Evolutionary conservation across 2,888 invertebrate genomes (phyloP).

Genomic region (Scaptomyza caliginosa): DNA sequence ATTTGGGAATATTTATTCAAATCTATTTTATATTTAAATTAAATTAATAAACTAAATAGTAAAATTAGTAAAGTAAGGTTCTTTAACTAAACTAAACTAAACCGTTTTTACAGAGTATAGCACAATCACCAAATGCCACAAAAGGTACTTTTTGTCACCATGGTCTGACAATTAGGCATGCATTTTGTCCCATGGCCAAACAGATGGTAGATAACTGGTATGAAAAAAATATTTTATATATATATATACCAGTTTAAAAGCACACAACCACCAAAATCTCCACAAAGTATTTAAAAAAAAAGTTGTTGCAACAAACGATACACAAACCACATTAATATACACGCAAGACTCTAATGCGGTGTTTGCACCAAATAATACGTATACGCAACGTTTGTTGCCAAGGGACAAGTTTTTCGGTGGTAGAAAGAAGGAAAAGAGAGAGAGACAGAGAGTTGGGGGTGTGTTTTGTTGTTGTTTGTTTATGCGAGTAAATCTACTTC

Average conservation of each 20-base stretch:
- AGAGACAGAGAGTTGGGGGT: not conserved
- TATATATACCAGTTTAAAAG: slow-evolving; percentile 20
- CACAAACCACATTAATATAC: slow-evolving; percentile 46
- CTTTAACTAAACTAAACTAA: too few relatives aligned
- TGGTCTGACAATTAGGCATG: slow-evolving; percentile 32
- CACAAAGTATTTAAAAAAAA: slow-evolving; percentile 52
- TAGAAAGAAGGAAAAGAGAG: not conserved
- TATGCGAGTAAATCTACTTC: slow-evolving; percentile 55
- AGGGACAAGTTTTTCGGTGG: slow-evolving; percentile 8
- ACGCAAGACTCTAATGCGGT: slow-evolving; percentile 11
- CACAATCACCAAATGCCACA: not conserved
- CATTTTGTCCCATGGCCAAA: slow-evolving; percentile 1
- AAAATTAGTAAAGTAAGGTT: not conserved
- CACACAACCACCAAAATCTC: slow-evolving; percentile 35
- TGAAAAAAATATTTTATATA: not conserved
- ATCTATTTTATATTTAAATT: too few relatives aligned
- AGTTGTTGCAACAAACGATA: slow-evolving; percentile 46
- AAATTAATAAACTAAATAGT: not conserved
- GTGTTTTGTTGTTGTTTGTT: not conserved
- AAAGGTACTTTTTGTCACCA: slow-evolving; percentile 22
- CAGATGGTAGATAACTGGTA: not conserved
- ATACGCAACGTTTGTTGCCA: slow-evolving; percentile 36
- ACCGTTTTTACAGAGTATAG: slow-evolving; percentile 6
- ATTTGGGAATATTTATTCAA: too few relatives aligned
- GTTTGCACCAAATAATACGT: slow-evolving; percentile 32